A percentile compares a stretch with the other conserved stretches of the same genome.
Evolutionary conservation across 2,888 invertebrate species (phyloP).

Genomic region (Synanthedon tipuliformis): DNA sequence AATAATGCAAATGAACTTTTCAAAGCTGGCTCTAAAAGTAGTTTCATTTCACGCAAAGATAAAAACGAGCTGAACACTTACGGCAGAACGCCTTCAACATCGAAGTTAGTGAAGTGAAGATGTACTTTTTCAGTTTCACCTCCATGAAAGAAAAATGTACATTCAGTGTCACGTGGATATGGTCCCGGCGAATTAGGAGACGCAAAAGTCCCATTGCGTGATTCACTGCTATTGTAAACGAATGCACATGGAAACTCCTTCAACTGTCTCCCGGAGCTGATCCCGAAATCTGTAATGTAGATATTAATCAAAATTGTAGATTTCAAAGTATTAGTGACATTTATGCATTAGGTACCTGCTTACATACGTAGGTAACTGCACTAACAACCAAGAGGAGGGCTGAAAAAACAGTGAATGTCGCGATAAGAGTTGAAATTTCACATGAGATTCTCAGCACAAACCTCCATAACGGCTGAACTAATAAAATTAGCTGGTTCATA

Average conservation of each 20-base stretch:
- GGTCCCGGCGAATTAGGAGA: conserved; percentile 93
- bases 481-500: too few species aligned
- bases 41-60: too few species aligned
- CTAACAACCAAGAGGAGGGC: too few species aligned
- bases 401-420: too few species aligned
- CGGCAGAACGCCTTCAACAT: conserved; percentile 95
- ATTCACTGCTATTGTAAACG: conserved; percentile 85
- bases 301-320: background rate
- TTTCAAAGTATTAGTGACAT: background rate
- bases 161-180: conserved; percentile 90
- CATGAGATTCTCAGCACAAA: too few species aligned
- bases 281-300: conserved; percentile 82
- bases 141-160: conserved; percentile 92
- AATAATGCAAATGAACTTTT: too few species aligned
- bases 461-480: too few species aligned
- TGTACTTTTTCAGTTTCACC: conserved; percentile 81
- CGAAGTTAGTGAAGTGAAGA: conserved; percentile 89
- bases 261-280: conserved; percentile 83
- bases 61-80: conserved; percentile 63
- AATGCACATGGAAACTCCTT: conserved; percentile 87
- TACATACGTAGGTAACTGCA: conserved; percentile 1
- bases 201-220: conserved; percentile 83
- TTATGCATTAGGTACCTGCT: background rate
- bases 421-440: too few species aligned
- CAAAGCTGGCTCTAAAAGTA: too few species aligned